Evolutionary conservation across 2,888 invertebrate genomes (phyloP).

Genomic region (Acronicta alni): DNA sequence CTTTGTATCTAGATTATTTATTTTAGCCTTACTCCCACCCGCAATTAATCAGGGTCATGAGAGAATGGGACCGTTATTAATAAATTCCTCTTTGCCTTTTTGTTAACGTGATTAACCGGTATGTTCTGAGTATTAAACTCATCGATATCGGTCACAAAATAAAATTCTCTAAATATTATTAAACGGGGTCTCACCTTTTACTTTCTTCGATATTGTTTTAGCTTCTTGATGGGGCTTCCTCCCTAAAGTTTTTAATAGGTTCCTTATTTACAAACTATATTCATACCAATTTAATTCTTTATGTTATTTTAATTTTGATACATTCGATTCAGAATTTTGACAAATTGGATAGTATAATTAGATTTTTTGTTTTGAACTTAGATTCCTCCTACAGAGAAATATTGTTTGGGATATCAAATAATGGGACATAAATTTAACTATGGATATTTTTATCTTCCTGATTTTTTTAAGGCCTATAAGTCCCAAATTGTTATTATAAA

Average conservation of each 20-base stretch:
- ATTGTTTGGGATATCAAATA: slow-evolving; percentile 8
- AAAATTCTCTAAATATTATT: slow-evolving; percentile 15
- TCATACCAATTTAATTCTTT: slow-evolving; percentile 43
- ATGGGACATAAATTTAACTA: slow-evolving; percentile 16
- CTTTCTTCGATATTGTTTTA: slow-evolving; percentile 61
- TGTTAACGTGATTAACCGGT: slow-evolving; percentile 16
- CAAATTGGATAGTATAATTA: neutral
- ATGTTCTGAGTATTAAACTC: slow-evolving; percentile 1
- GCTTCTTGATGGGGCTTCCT: slow-evolving; percentile 50
- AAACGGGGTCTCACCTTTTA: slow-evolving; percentile 64
- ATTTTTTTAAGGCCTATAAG: neutral
- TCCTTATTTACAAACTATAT: slow-evolving; percentile 41
- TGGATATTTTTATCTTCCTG: slow-evolving; percentile 7
- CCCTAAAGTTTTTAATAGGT: slow-evolving; percentile 45
- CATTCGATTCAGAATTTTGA: neutral
- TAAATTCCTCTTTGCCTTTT: slow-evolving; percentile 27
- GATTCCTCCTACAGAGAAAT: slow-evolving; percentile 40
- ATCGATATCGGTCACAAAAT: neutral
- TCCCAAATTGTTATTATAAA: slow-evolving; percentile 6
- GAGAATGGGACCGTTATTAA: slow-evolving; percentile 13
- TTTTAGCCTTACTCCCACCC: slow-evolving; percentile 21
- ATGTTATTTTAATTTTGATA: slow-evolving; percentile 21
- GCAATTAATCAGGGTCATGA: slow-evolving; percentile 14
- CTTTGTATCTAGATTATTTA: slow-evolving; percentile 25
- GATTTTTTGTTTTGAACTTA: neutral